Percentiles rank a stretch among this genome's conserved stretches.
Evolutionary conservation across 2,113 vertebrate genomes (phyloP).

Genomic region (Neotragus pygmaeus): DNA sequence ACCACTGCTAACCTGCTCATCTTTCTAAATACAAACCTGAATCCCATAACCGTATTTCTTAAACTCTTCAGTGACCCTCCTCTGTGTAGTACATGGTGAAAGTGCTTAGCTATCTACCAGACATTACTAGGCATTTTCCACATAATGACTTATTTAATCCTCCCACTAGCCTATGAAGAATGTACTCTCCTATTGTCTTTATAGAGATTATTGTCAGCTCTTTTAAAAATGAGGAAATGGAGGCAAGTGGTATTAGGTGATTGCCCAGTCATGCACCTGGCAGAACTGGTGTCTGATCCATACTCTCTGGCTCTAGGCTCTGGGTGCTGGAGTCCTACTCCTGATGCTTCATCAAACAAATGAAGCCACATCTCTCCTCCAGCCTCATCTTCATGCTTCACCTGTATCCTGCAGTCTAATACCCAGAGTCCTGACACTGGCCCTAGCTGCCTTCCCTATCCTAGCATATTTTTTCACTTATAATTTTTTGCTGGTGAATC

Average conservation of each 20-base stretch:
- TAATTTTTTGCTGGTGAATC: neutral
- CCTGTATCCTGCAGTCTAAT: neutral
- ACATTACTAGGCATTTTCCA: neutral
- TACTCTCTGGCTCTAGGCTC: neutral
- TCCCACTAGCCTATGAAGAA: neutral
- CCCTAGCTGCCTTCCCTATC: neutral
- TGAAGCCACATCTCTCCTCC: neutral
- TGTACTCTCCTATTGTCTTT: neutral
- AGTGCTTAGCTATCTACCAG: neutral
- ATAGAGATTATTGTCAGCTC: neutral
- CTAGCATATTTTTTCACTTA: neutral
- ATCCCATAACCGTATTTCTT: neutral
- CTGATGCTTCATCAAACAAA: neutral
- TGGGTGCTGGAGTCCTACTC: neutral
- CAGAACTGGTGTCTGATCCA: neutral
- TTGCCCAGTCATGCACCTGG: neutral
- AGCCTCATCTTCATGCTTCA: too few relatives aligned
- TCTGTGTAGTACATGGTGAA: neutral
- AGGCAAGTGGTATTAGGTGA: neutral
- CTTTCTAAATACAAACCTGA: neutral
- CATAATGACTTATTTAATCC: neutral
- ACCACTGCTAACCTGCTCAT: neutral
- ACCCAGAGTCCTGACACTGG: neutral
- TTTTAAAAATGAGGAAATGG: neutral
- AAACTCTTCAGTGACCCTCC: neutral